Base-by-base conservation (phyloP, 2,113 vertebrate species). In the Ciconia stormi region DNA sequence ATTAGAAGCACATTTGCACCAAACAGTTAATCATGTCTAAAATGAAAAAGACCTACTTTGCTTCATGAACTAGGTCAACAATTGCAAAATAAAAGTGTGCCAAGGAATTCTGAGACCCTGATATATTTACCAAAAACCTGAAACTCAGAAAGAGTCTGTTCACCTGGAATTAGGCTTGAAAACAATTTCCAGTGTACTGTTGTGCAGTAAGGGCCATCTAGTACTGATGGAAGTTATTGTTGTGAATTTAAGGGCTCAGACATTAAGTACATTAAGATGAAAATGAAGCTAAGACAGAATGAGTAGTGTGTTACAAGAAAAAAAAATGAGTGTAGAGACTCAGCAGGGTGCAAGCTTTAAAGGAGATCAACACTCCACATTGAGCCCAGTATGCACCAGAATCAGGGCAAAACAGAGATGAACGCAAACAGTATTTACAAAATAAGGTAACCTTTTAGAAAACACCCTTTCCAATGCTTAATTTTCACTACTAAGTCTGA, bases 351-450 rank as follows among this genome's bases (percentile, higher is more conserved):
- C 26, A 52, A 77, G 36, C 0, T 81, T 65, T 62, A 73, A 78
- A 81, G 11, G 7, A 81, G 18, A 58, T 49, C 40, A 36, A 21
- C 7, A 13, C 2, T 36, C 4, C 0, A 0, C 30, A 30, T 27
- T 71, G 27, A 79, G 30, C 10, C 19, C 9, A 32, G 4, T 12
- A 25, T 17, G 34, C 19, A 70, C 5, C 17, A 66, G 46, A 52
- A 74, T 2, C 3, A 70, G 46, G 16, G 10, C 26, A 73, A 82
- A 78, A 61, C 13, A 80, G 25, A 71, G 32, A 46, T 3, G 2
- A 73, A 25, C 1, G 1, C 6, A 52, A 91, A 34, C 1, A 5
- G 23, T 25, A 44, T 40, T 89, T 72, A 30, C 13, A 26, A 70
- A 77, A 46, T 25, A 69, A 47, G 8, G 8, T 9, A 77, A 50